A percentile compares a stretch with the other conserved stretches of the same genome.
phyloP scores from a whole-genome alignment of 2,888 invertebrate species.

The Andrena bucephala region DNA sequence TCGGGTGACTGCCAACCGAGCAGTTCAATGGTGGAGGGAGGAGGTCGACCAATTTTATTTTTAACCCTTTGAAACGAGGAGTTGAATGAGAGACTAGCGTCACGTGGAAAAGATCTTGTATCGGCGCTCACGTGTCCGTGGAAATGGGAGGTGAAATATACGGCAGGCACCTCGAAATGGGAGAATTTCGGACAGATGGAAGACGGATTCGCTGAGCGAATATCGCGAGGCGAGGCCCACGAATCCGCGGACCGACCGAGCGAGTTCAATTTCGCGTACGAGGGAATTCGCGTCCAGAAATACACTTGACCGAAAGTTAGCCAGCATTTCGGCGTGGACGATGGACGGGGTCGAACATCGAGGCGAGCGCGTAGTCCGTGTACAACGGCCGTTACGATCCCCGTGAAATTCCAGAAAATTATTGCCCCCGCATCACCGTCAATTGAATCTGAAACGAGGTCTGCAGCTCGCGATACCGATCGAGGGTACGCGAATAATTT shows the following conservation, averaged over 20 bases:
- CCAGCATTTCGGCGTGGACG: slow-evolving; percentile 39
- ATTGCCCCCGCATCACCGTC: slow-evolving; percentile 18
- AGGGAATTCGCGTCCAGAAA: slow-evolving; percentile 51
- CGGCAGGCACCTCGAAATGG: neutral
- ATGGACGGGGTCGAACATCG: slow-evolving; percentile 30
- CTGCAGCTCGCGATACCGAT: neutral
- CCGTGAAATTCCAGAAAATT: slow-evolving; percentile 25
- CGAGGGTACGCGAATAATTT: neutral
- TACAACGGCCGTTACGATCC: slow-evolving; percentile 1
- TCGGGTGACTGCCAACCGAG: slow-evolving; percentile 9
- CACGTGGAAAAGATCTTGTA: slow-evolving; percentile 32
- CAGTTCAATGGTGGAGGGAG: neutral
- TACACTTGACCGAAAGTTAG: slow-evolving; percentile 47
- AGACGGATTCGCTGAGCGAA: neutral
- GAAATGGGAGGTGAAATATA: neutral
- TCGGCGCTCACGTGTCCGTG: neutral
- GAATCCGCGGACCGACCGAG: slow-evolving; percentile 7
- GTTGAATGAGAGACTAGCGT: slow-evolving; percentile 17
- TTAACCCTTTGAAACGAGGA: slow-evolving; percentile 32
- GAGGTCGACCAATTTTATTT: slow-evolving; percentile 35
- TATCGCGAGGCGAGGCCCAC: neutral
- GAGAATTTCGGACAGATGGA: neutral
- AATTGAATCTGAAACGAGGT: slow-evolving; percentile 10
- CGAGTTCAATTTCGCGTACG: slow-evolving; percentile 38
- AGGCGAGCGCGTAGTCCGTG: slow-evolving; percentile 4